Evolutionary conservation across 2,888 invertebrate genomes (phyloP), one percentile per base, ranked within the genome.

Genomic region (Drosophila basisetae): DNA sequence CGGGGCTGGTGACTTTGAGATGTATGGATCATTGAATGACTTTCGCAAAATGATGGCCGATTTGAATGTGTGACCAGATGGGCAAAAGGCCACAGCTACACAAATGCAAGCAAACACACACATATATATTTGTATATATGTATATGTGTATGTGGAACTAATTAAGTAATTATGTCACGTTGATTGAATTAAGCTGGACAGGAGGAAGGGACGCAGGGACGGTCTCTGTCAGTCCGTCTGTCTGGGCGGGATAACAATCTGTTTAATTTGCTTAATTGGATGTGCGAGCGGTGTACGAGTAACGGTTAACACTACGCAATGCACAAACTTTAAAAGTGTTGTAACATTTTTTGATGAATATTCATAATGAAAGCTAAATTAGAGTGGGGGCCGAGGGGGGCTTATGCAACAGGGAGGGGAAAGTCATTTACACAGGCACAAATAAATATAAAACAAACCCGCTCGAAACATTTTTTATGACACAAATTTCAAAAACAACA

Each of bases 41-140:
- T 96, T 96, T 93, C 94, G 96, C 68, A 96, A 96, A 94, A 96
- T 96, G 95, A 96, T 96, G 96, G 95, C 96, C 67, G 96, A 96
- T 92, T 93, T 96, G 80, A 96, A 96, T 93, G 95, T 95, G 89
- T 93, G 93, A 93, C 77, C 84, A 56, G 55, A 39, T 58, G 58
- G n/a, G 41, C 41, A 31, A 41, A 41, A 5, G 10, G 28, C 50
- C 28, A 5, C 39, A 58, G 41, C 22, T 7, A 16, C 9, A 16
- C 25, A 28, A 37, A 39, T 41, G 1, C 18, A 18, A 18, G 18
- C 22, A 54, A 55, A 9, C 47, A 25, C 22, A 9, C 25, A 47
- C 22, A 25, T 13, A 47, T 22, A 7, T 22, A 47, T 47, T 13
- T 22, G 25, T 18, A 50, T 28, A 10, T 28, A 4, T 28, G 31